A percentile compares a stretch with the other conserved stretches of the same genome.
These are phyloP conservation scores for Puma concolor DNA, from an alignment of 2,113 vertebrate genomes.

Conservation along the genomic window DNA sequence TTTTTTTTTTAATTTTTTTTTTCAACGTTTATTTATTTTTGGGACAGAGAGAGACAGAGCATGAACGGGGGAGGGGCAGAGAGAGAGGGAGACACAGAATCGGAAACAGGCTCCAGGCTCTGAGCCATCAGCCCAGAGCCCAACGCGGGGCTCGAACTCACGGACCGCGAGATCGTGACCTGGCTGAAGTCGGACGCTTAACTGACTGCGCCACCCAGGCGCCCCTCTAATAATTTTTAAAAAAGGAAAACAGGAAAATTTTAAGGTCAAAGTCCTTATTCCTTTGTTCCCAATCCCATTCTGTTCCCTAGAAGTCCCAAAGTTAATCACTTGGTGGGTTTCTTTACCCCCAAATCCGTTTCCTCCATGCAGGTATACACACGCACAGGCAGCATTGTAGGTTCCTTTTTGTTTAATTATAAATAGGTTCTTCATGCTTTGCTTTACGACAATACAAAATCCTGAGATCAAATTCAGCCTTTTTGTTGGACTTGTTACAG, in stretches of 20 bases:
- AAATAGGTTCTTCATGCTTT: not conserved
- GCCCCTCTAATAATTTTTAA: not conserved
- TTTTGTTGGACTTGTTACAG: not conserved
- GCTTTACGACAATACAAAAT: not conserved
- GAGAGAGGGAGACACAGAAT: no score
- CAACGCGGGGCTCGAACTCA: no score
- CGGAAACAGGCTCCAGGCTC: no score
- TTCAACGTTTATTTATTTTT: no score
- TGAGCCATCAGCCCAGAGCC: no score
- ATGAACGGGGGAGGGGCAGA: no score
- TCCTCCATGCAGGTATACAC: not conserved
- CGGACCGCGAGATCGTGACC: no score
- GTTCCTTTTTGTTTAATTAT: not conserved
- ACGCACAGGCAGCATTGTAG: not conserved
- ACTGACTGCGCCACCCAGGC: no score
- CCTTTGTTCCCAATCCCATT: not conserved
- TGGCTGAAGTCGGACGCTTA: no score
- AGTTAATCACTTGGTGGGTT: not conserved
- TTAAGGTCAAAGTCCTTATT: not conserved
- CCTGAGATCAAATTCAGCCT: not conserved
- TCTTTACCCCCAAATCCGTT: not conserved
- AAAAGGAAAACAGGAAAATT: not conserved
- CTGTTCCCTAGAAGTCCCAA: not conserved
- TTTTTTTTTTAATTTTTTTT: no score
- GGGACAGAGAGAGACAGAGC: no score